phyloP scores from a whole-genome alignment of 2,113 vertebrate species.

The Dipodomys merriami region DNA sequence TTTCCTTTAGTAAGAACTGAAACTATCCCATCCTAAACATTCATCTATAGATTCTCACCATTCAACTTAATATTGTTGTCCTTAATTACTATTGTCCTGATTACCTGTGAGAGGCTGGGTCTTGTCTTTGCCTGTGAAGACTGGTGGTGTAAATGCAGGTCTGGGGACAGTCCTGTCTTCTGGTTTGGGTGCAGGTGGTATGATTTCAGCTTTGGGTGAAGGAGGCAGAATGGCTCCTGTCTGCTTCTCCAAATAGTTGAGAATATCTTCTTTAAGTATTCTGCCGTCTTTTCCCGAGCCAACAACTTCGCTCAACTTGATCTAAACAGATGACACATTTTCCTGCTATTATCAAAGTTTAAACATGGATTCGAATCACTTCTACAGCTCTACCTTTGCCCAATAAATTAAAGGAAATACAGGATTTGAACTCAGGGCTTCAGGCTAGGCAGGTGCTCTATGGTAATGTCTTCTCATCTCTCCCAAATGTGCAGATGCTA shows the following conservation, averaged over 20 bases:
- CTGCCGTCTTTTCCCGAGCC: conserved; percentile 96
- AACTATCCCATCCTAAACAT: not conserved
- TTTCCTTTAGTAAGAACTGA: not conserved
- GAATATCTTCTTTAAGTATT: conserved; percentile 98
- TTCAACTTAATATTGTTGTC: not conserved
- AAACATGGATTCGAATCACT: conserved; percentile 5
- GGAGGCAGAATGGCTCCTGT: conserved; percentile 97
- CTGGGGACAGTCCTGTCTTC: conserved; percentile 82
- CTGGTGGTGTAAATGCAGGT: conserved; percentile 80
- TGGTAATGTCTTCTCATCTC: not conserved
- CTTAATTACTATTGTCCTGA: not conserved
- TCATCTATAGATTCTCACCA: not conserved
- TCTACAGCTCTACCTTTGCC: not conserved
- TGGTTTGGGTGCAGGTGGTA: conserved; percentile 84
- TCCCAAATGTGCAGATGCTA: not conserved
- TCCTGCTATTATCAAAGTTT: not conserved
- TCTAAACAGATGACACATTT: conserved; percentile 85
- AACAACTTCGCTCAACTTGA: conserved; percentile 97
- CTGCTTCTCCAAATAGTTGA: conserved; percentile 95
- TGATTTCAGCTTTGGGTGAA: conserved; percentile 90
- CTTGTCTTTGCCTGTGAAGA: conserved; percentile 91
- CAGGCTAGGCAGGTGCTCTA: too few species aligned
- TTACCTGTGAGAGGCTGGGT: conserved; percentile 95
- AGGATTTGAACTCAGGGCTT: too few species aligned
- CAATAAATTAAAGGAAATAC: conserved; percentile 7